Evolutionary conservation across 2,797 vertebrate genomes (phyloP).

Genomic region (Momotus momota): DNA sequence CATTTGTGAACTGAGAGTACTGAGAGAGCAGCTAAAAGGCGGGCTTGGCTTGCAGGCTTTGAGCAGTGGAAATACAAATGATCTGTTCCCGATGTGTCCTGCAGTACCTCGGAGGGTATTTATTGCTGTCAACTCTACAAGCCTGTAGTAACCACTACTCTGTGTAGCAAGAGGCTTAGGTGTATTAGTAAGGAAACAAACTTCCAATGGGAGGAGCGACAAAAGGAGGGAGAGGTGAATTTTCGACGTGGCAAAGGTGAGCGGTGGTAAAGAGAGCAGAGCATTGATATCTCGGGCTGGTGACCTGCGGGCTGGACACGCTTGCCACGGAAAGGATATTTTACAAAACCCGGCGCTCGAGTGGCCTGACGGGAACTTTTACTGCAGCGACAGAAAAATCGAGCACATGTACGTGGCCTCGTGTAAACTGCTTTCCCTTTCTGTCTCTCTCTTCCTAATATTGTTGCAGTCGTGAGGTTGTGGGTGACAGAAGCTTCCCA

Average conservation of each 20-base stretch:
- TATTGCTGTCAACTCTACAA: not conserved
- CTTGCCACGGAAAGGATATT: not conserved
- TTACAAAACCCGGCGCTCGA: not conserved
- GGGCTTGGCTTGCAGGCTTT: not conserved
- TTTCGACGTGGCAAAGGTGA: not conserved
- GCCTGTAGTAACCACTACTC: not conserved
- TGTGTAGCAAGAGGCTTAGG: not conserved
- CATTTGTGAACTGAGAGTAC: not conserved
- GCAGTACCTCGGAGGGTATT: not conserved
- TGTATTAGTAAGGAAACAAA: not conserved
- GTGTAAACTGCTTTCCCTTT: not conserved
- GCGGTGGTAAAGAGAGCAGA: not conserved
- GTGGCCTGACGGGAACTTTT: not conserved
- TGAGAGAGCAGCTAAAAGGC: not conserved
- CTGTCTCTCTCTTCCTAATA: not conserved
- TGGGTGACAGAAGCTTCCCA: not conserved
- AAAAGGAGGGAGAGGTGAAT: not conserved
- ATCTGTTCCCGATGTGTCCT: not conserved
- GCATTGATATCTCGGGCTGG: not conserved
- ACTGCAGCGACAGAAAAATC: not conserved
- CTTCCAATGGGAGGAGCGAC: not conserved
- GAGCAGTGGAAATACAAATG: not conserved
- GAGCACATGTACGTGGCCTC: accelerated
- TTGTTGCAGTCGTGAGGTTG: accelerated
- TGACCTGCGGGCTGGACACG: not conserved